These are phyloP conservation scores for Adela reaumurella DNA, from an alignment of 2,888 invertebrate genomes.

Conservation along the genomic window DNA sequence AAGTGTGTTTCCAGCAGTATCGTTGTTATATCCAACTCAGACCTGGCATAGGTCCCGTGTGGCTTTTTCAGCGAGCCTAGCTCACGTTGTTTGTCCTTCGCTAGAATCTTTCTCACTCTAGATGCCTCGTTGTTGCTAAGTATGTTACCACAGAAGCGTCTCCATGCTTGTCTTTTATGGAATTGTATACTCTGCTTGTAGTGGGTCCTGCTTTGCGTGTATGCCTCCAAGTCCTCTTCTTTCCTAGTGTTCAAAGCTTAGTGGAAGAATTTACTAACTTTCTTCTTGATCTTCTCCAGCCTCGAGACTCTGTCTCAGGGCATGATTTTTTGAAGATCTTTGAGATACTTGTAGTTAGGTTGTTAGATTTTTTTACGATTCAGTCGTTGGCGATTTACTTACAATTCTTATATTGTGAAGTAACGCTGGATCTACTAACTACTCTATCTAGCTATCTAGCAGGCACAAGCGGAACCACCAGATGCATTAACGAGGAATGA, in stretches of 20 bases:
- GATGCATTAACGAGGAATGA: too few relatives aligned
- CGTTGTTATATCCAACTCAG: background rate
- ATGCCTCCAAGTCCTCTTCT: background rate
- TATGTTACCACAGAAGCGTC: background rate
- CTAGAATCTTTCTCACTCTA: background rate
- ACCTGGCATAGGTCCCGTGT: background rate
- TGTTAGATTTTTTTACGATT: too few relatives aligned
- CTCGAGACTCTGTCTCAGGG: background rate
- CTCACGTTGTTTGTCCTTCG: background rate
- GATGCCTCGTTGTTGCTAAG: background rate
- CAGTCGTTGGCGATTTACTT: too few relatives aligned
- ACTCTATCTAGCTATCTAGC: too few relatives aligned
- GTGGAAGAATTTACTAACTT: background rate
- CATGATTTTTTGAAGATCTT: background rate
- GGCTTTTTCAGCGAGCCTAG: background rate
- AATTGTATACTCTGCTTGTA: background rate
- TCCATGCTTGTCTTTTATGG: background rate
- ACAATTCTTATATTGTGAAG: too few relatives aligned
- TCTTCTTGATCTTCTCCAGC: background rate
- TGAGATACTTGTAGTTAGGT: background rate
- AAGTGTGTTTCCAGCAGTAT: background rate
- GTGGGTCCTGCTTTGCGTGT: background rate
- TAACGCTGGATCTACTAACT: too few relatives aligned
- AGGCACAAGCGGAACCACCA: too few relatives aligned
- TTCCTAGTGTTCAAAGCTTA: background rate